phyloP scores from a whole-genome alignment of 1,140 invertebrate genomes.

The Trinorchestia longiramus region DNA sequence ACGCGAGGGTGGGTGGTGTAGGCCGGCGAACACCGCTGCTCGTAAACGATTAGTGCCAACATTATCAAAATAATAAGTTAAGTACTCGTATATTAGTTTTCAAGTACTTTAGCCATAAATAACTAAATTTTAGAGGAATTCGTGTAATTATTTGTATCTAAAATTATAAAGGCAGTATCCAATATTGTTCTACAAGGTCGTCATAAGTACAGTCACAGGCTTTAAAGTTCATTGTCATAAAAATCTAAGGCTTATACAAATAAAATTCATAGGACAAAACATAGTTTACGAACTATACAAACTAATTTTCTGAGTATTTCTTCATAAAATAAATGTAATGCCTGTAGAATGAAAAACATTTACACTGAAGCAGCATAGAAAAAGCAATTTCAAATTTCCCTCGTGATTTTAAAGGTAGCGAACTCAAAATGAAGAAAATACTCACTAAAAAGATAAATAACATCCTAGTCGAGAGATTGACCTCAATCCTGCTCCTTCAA shows the following conservation, averaged over 20 bases:
- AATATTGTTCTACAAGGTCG: neutral
- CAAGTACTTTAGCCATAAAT: neutral
- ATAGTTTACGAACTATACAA: neutral
- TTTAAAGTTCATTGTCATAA: neutral
- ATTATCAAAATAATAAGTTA: neutral
- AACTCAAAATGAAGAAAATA: neutral
- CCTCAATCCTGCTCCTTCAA: neutral
- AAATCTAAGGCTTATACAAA: neutral
- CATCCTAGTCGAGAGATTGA: neutral
- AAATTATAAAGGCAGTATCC: neutral
- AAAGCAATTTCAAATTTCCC: neutral
- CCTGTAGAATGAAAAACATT: neutral
- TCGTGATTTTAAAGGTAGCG: neutral
- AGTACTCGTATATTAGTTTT: neutral
- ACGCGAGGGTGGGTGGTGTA: constrained; percentile 1
- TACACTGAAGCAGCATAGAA: neutral
- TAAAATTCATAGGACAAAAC: neutral
- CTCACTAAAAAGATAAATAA: neutral
- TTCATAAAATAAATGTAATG: neutral
- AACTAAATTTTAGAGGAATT: neutral
- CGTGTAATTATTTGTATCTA: neutral
- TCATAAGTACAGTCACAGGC: neutral
- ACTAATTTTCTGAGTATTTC: neutral
- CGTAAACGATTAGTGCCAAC: neutral
- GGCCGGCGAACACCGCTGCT: constrained; percentile 11